Percentiles rank a stretch among this genome's conserved stretches.
phyloP scores from a whole-genome alignment of 1,140 invertebrate genomes.

The Centruroides vittatus region DNA sequence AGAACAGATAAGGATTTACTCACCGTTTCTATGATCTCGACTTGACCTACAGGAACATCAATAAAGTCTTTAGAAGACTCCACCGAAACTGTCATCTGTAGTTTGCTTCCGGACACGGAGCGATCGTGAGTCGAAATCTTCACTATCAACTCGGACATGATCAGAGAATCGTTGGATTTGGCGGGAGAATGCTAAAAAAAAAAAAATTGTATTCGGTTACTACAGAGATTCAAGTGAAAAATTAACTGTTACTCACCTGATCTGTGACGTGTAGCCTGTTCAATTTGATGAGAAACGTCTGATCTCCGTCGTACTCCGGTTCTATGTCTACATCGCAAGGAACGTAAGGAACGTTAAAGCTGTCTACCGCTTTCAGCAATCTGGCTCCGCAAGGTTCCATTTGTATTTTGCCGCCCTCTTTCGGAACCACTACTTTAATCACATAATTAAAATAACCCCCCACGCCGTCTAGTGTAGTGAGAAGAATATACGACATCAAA shows the following conservation, averaged over 20 bases:
- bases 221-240: neutral
- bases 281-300: conserved; percentile 14
- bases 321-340: conserved; percentile 10
- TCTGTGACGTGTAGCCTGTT: conserved; percentile 18
- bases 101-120: no score
- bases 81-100: no score
- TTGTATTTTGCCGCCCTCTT: neutral
- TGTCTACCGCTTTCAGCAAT: conserved; percentile 12
- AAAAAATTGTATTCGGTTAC: neutral
- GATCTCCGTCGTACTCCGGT: conserved; percentile 3
- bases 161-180: conserved; percentile 12
- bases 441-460: conserved; percentile 12
- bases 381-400: conserved; percentile 16
- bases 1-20: no score
- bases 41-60: no score
- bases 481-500: no score
- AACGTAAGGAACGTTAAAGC: conserved; percentile 18
- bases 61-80: no score
- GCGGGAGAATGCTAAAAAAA: conserved; percentile 3
- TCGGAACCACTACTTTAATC: conserved; percentile 6
- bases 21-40: no score
- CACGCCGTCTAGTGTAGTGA: no score
- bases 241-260: conserved; percentile 9
- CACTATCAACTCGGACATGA: conserved; percentile 12
- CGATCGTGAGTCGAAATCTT: conserved; percentile 4